Conservation (phyloP, 2,888 invertebrate genomes). For the Baronia brevicornis region DNA sequence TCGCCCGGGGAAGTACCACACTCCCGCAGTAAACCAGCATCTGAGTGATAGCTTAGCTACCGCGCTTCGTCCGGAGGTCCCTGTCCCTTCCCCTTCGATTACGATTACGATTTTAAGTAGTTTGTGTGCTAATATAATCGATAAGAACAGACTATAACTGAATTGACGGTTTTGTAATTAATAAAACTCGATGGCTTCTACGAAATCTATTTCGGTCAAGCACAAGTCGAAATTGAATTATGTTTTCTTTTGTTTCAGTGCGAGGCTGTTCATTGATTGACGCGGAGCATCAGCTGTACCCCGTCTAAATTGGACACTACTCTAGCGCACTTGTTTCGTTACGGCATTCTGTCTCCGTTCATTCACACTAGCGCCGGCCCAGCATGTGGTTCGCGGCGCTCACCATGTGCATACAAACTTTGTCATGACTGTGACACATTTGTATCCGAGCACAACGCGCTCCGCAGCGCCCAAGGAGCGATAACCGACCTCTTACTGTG, state of each 20-base stretch:
- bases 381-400: conserved; percentile 31
- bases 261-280: conserved; percentile 22
- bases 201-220: no score
- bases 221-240: conserved; percentile 14
- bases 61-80: no score
- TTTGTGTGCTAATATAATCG: no score
- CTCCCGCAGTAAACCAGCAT: no score
- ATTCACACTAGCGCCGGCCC: conserved; percentile 32
- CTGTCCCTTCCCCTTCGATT: no score
- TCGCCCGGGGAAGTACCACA: no score
- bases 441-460: conserved; percentile 31
- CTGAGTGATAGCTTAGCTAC: no score
- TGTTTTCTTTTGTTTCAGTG: conserved; percentile 33
- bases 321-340: conserved; percentile 9
- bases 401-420: conserved; percentile 42
- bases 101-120: no score
- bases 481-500: conserved; percentile 52
- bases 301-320: conserved; percentile 14
- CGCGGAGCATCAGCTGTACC: conserved; percentile 16
- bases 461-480: conserved; percentile 35
- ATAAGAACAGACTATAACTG: no score
- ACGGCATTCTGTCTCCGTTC: conserved; percentile 25
- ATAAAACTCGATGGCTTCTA: not conserved
- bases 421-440: conserved; percentile 39
- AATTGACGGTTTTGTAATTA: no score